Percentiles rank a stretch among this genome's conserved stretches.
Conservation (phyloP, 64 coral and sea anemone genomes). For the Anthopleura sola region DNA sequence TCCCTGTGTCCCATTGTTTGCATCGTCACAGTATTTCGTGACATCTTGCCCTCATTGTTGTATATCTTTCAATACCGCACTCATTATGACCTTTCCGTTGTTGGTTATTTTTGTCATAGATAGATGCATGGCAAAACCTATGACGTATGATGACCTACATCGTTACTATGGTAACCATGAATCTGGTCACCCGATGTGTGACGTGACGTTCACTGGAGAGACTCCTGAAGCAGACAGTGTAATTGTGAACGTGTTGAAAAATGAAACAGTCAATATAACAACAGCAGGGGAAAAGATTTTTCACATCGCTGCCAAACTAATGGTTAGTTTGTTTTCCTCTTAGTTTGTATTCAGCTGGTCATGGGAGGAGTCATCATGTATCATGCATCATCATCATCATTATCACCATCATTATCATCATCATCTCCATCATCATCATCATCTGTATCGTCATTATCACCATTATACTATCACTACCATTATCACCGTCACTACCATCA, state of each 20-base stretch:
- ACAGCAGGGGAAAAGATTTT: slow-evolving; percentile 5
- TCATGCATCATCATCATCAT: no score
- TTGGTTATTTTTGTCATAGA: neutral
- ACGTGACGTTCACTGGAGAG: slow-evolving; percentile 47
- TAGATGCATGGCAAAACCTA: slow-evolving; percentile 4
- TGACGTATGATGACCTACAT: neutral
- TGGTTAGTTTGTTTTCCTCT: neutral
- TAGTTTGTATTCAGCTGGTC: no score
- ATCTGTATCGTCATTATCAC: no score
- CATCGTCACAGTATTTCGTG: no score
- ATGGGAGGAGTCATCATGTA: neutral
- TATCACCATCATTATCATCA: no score
- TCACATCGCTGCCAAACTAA: neutral
- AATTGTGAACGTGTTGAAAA: neutral
- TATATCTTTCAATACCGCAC: no score
- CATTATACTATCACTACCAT: no score
- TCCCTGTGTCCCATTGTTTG: no score
- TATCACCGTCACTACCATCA: no score
- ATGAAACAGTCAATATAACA: neutral
- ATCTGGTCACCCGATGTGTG: neutral
- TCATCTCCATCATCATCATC: no score
- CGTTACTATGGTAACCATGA: neutral
- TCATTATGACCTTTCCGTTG: no score
- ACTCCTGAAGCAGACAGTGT: slow-evolving; percentile 40
- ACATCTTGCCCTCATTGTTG: no score